Conservation (phyloP, 1,140 invertebrate genomes). For the Tetramorium parvispinum region DNA sequence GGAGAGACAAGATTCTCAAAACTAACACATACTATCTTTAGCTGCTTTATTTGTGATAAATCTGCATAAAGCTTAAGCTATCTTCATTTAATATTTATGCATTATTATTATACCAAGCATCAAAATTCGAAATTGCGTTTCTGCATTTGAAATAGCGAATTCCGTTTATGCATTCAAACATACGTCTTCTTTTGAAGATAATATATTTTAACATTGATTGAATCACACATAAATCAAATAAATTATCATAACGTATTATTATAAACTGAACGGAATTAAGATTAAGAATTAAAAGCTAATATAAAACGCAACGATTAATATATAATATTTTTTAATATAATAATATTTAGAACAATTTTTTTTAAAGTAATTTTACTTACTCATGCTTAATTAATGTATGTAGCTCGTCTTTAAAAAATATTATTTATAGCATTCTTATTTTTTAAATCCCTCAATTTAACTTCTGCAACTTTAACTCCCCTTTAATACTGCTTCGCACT, state of each 20-base stretch:
- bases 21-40: constrained; percentile 2
- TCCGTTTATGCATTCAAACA: background rate
- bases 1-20: background rate
- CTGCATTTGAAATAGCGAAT: background rate
- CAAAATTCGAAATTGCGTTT: constrained; percentile 6
- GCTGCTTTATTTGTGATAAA: constrained; percentile 32
- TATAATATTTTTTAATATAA: constrained; percentile 6
- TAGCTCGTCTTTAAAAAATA: background rate
- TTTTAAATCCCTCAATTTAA: background rate
- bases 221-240: background rate
- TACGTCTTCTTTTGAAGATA: background rate
- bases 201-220: background rate
- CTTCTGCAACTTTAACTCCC: background rate
- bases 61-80: constrained; percentile 13
- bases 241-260: background rate
- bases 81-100: constrained; percentile 19
- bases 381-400: background rate
- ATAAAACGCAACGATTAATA: background rate
- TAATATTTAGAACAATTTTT: background rate
- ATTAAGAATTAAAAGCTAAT: background rate
- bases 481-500: background rate
- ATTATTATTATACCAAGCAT: constrained; percentile 3
- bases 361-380: background rate
- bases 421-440: background rate
- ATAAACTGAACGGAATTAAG: background rate